Percentiles rank a stretch among this genome's conserved stretches.
phyloP scores from a whole-genome alignment of 2,888 invertebrate genomes.

The Fragum fragum region DNA sequence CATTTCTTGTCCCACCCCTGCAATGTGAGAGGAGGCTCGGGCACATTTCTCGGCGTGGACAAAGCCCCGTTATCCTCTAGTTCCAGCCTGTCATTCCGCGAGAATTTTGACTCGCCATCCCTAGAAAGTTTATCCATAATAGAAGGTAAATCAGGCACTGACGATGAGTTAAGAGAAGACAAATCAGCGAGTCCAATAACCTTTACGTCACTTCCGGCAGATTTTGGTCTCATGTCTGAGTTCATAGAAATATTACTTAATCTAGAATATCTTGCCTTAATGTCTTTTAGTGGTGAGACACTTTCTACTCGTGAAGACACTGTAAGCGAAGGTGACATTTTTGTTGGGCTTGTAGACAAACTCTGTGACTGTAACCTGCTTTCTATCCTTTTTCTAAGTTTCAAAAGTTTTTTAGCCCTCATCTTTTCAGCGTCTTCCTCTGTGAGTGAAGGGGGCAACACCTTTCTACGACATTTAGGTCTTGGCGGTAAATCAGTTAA shows the following conservation, averaged over 20 bases:
- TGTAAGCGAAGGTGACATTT: not conserved
- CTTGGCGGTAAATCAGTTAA: constrained; percentile 53
- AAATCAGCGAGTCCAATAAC: constrained; percentile 46
- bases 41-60: constrained; percentile 45
- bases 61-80: constrained; percentile 61
- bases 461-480: constrained; percentile 54
- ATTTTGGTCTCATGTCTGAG: constrained; percentile 41
- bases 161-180: constrained; percentile 42
- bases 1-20: constrained; percentile 20
- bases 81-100: not conserved
- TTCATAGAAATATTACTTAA: not conserved
- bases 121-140: constrained; percentile 47
- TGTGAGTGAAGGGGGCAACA: constrained; percentile 51
- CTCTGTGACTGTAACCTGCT: constrained; percentile 19
- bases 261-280: not conserved
- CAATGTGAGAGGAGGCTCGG: not conserved
- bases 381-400: constrained; percentile 34
- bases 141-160: constrained; percentile 58
- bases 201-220: constrained; percentile 44
- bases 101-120: not conserved
- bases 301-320: constrained; percentile 1
- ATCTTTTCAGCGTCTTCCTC: constrained; percentile 6
- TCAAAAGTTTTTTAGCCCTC: constrained; percentile 43
- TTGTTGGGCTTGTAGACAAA: constrained; percentile 4
- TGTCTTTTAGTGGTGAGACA: constrained; percentile 14